Evolutionary conservation across 53 echinoderm and acorn worm species (phyloP).

Genomic region (Hippasteria phrygiana): DNA sequence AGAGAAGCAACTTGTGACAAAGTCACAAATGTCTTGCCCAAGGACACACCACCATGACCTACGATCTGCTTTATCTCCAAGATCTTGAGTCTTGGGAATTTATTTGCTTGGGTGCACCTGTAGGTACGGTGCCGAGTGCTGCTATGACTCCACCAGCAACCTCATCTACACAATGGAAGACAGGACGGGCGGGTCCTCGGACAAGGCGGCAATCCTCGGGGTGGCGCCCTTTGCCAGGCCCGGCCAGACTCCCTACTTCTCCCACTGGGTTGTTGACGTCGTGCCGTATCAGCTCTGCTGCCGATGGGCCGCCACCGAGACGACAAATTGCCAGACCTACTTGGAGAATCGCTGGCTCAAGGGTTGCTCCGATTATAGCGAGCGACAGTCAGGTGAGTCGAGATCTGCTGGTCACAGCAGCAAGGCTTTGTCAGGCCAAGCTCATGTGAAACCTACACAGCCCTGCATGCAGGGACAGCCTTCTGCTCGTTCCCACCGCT

Average conservation of each 20-base stretch:
- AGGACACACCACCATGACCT: too few relatives aligned
- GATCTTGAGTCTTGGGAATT: too few relatives aligned
- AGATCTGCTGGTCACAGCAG: too few relatives aligned
- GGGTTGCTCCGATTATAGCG: conserved; percentile 76
- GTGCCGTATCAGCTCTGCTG: conserved; percentile 88
- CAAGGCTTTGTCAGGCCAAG: too few relatives aligned
- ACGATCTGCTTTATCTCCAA: too few relatives aligned
- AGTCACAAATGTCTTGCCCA: too few relatives aligned
- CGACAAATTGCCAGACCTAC: conserved; percentile 79
- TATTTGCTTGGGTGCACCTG: too few relatives aligned
- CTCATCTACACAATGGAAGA: conserved; percentile 68
- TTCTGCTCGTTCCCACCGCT: too few relatives aligned
- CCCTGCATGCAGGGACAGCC: too few relatives aligned
- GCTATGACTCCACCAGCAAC: conserved; percentile 61
- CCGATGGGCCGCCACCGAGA: conserved; percentile 61
- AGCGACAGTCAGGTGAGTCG: conserved; percentile 69
- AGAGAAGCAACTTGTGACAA: too few relatives aligned
- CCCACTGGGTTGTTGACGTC: conserved; percentile 88
- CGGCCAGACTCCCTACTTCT: conserved; percentile 75
- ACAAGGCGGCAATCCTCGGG: conserved; percentile 72
- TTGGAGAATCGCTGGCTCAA: conserved; percentile 71
- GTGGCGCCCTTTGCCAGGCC: conserved; percentile 63
- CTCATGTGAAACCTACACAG: too few relatives aligned
- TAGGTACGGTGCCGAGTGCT: conserved; percentile 71
- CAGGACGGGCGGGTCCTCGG: conserved; percentile 72